These are phyloP conservation scores for Serranochromis macrocephalus DNA, from an alignment of 2,113 vertebrate genomes.

Conservation along the genomic window DNA sequence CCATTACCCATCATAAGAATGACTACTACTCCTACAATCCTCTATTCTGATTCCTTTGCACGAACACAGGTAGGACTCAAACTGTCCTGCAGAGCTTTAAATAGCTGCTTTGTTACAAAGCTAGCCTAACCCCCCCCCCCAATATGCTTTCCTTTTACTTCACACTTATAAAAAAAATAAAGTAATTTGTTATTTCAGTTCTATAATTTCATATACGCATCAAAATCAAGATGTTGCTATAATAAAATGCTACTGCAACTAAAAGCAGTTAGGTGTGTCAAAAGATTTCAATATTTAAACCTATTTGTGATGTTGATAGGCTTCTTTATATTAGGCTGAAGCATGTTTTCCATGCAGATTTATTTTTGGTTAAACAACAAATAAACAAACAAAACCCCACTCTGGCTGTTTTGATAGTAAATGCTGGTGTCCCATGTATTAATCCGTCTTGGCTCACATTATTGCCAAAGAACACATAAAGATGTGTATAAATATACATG, in stretches of 20 bases:
- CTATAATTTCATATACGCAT: neutral
- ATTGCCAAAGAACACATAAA: neutral
- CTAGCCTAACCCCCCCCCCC: rapidly evolving
- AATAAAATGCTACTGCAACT: neutral
- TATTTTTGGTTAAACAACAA: neutral
- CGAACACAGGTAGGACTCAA: neutral
- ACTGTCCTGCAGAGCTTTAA: neutral
- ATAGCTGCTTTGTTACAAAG: neutral
- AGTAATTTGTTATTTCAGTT: neutral
- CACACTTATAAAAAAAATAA: neutral
- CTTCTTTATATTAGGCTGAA: neutral
- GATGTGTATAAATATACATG: neutral
- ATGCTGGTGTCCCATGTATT: neutral
- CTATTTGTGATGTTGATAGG: neutral
- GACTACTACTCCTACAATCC: neutral
- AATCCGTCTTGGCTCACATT: neutral
- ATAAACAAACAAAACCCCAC: neutral
- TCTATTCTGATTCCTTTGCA: neutral
- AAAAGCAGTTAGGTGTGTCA: neutral
- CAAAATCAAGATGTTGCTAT: neutral
- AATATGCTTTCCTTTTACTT: neutral
- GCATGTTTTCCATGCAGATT: neutral
- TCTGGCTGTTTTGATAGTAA: neutral
- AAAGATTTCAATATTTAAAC: neutral
- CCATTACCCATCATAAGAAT: neutral